Percentiles rank a stretch among this genome's conserved stretches.
phyloP scores from a whole-genome alignment of 2,888 invertebrate genomes.

The Zygaena filipendulae region DNA sequence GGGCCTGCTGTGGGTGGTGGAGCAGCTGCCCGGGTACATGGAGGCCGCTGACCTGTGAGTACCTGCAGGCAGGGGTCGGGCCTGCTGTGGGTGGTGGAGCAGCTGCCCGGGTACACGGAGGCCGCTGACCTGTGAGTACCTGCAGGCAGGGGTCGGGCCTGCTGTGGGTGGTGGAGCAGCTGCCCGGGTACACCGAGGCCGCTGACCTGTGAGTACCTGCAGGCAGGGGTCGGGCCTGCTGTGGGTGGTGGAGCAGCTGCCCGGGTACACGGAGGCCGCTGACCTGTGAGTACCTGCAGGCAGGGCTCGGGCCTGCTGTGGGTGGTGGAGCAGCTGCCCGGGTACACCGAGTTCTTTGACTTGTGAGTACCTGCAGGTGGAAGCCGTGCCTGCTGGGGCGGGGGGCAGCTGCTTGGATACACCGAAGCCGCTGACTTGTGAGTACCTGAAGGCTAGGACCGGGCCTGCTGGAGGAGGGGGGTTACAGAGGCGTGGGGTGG shows the following conservation, averaged over 20 bases:
- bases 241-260: constrained; percentile 21
- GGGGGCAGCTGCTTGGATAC: constrained; percentile 20
- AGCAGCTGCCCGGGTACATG: constrained; percentile 20
- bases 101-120: constrained; percentile 20
- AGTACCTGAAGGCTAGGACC: no score
- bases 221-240: constrained; percentile 19
- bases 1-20: constrained; percentile 18
- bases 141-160: constrained; percentile 73
- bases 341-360: constrained; percentile 19
- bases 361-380: no score
- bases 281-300: constrained; percentile 23
- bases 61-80: constrained; percentile 9
- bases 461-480: no score
- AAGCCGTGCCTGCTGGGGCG: constrained; percentile 15
- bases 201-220: constrained; percentile 22
- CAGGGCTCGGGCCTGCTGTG: constrained; percentile 16
- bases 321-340: constrained; percentile 21
- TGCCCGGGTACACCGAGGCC: constrained; percentile 19
- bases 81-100: constrained; percentile 19
- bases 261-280: constrained; percentile 18
- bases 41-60: constrained; percentile 22
- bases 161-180: constrained; percentile 19
- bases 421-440: constrained; percentile 21
- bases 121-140: constrained; percentile 34
- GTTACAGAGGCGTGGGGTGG: no score